Conservation (phyloP, 2,797 vertebrate genomes). For the Agapornis canus region DNA sequence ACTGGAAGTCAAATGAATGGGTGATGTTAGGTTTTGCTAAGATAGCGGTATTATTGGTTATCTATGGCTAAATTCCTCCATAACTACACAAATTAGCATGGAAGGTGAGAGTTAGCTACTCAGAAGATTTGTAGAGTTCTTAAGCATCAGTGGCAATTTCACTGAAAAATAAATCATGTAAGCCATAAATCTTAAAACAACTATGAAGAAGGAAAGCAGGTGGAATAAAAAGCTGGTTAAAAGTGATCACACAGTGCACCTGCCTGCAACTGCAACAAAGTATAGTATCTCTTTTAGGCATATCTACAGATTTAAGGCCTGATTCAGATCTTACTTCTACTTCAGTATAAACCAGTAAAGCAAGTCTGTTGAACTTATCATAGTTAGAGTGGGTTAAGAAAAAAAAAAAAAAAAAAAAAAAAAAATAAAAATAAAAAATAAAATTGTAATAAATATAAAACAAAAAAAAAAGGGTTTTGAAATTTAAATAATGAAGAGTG, state of each 20-base stretch:
- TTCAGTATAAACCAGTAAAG: neutral
- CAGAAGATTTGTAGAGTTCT: slow-evolving; percentile 55
- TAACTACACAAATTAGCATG: slow-evolving; percentile 56
- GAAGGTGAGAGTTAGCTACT: slow-evolving; percentile 42
- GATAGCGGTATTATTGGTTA: slow-evolving; percentile 46
- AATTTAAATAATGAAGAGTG: too few species aligned
- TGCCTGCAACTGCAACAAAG: slow-evolving; percentile 4
- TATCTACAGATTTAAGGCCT: neutral
- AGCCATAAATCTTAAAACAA: slow-evolving; percentile 58
- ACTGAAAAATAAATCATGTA: slow-evolving; percentile 33
- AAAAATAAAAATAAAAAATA: too few species aligned
- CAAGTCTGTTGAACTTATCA: neutral
- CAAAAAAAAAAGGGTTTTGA: too few species aligned
- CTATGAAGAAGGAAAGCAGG: slow-evolving; percentile 28
- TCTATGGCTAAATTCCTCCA: slow-evolving; percentile 60
- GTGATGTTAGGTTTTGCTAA: slow-evolving; percentile 53
- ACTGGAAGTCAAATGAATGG: slow-evolving; percentile 40
- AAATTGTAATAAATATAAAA: too few species aligned
- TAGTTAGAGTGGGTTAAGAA: neutral
- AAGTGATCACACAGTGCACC: slow-evolving; percentile 3
- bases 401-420: neutral
- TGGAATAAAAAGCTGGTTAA: slow-evolving; percentile 35
- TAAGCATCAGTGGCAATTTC: slow-evolving; percentile 52
- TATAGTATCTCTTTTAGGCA: neutral
- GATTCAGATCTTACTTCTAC: neutral